Conservation (phyloP, 2,888 invertebrate species). For the Belgica antarctica region DNA sequence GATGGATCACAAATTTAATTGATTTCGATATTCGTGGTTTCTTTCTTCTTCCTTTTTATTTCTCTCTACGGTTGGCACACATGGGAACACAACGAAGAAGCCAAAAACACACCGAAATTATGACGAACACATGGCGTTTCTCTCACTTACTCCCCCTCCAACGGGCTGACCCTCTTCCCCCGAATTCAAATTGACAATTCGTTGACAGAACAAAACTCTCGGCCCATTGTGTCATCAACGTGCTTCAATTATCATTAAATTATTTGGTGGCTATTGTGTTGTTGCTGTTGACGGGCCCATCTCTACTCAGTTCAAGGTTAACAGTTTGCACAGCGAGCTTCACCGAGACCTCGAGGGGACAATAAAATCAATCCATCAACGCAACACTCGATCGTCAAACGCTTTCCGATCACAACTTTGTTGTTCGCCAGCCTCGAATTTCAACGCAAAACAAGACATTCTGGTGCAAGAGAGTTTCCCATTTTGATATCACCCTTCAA, state of each 20-base stretch:
- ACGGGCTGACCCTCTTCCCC: constrained; percentile 3
- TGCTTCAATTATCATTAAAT: constrained; percentile 2
- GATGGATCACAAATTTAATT: constrained; percentile 42
- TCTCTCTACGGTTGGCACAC: constrained; percentile 32
- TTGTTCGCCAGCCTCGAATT: background rate
- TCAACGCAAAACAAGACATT: background rate
- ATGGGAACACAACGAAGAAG: constrained; percentile 5
- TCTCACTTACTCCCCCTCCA: background rate
- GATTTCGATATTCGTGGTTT: constrained; percentile 26
- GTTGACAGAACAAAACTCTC: constrained; percentile 19
- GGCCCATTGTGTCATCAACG: constrained; percentile 11
- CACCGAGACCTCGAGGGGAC: background rate
- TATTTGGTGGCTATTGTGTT: constrained; percentile 4
- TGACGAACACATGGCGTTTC: constrained; percentile 1
- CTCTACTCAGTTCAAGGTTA: constrained; percentile 4
- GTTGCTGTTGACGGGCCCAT: constrained; percentile 11
- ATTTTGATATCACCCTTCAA: constrained; percentile 40
- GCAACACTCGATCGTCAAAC: background rate
- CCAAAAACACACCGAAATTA: background rate
- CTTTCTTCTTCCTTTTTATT: background rate
- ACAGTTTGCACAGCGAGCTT: background rate
- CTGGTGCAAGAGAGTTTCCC: background rate
- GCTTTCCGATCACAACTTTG: background rate
- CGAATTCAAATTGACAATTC: constrained; percentile 20
- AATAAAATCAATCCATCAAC: constrained; percentile 3